Percentiles rank a stretch among this genome's conserved stretches.
Conservation (phyloP, 2,797 vertebrate genomes). For the Chelonia mydas region DNA sequence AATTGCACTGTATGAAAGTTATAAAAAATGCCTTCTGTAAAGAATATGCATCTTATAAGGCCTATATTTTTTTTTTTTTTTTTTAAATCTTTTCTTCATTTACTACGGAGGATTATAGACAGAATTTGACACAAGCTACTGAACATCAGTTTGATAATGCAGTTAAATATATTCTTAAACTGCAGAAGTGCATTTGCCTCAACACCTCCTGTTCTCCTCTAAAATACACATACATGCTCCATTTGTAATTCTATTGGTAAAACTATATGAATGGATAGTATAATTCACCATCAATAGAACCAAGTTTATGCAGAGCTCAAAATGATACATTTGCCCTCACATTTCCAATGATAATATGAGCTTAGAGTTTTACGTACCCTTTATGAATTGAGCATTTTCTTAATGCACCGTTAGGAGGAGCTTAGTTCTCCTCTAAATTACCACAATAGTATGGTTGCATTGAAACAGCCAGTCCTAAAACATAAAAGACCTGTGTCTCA, state of each 20-base stretch:
- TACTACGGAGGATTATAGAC: not conserved
- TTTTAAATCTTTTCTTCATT: not conserved
- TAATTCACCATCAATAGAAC: conserved; percentile 35
- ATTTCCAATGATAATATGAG: not conserved
- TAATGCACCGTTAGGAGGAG: conserved; percentile 39
- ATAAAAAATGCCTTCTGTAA: not conserved
- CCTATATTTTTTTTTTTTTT: not conserved
- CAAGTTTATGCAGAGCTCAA: conserved; percentile 20
- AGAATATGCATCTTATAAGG: not conserved
- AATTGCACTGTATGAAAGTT: not conserved
- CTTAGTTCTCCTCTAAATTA: not conserved
- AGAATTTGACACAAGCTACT: not conserved
- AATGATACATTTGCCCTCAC: not conserved
- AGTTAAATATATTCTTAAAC: not conserved
- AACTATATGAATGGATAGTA: conserved; percentile 1
- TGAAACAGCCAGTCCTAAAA: not conserved
- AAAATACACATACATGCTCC: not conserved
- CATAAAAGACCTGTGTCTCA: not conserved
- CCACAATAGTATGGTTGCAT: not conserved
- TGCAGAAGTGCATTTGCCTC: not conserved
- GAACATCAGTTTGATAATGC: conserved; percentile 41
- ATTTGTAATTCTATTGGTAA: not conserved
- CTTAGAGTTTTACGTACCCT: conserved; percentile 42
- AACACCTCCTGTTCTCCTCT: not conserved
- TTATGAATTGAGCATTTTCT: conserved; percentile 46